These are phyloP conservation scores for Pectinophora gossypiella DNA, from an alignment of 1,140 invertebrate species.

Conservation along the genomic window DNA sequence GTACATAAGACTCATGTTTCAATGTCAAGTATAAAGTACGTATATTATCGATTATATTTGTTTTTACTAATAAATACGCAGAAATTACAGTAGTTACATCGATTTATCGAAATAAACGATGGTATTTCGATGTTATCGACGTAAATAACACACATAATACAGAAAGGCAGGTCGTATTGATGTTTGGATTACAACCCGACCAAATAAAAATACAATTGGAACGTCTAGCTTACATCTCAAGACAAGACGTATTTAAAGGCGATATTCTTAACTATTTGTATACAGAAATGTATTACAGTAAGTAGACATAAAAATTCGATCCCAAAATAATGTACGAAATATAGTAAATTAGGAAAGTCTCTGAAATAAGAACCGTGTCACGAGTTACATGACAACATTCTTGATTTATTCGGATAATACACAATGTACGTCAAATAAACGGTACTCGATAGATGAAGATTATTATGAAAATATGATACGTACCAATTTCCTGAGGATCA, in stretches of 20 bases:
- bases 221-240: not conserved
- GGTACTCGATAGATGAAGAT: conserved; percentile 3
- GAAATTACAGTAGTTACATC: not conserved
- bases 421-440: conserved; percentile 21
- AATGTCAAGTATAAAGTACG: not conserved
- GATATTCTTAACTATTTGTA: no score
- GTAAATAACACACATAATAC: not conserved
- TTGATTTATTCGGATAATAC: conserved; percentile 31
- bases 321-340: no score
- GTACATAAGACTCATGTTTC: not conserved
- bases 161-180: conserved; percentile 27
- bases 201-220: conserved; percentile 11
- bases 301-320: no score
- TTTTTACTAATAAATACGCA: not conserved
- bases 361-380: not conserved
- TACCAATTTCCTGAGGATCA: conserved; percentile 20
- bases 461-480: conserved; percentile 13
- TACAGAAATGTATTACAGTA: no score
- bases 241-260: not conserved
- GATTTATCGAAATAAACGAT: not conserved
- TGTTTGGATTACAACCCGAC: conserved; percentile 42
- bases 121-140: not conserved
- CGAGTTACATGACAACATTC: not conserved
- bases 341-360: not conserved
- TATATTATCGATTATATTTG: not conserved